phyloP scores from a whole-genome alignment of 2,797 vertebrate genomes.

The Cirrhinus molitorella region DNA sequence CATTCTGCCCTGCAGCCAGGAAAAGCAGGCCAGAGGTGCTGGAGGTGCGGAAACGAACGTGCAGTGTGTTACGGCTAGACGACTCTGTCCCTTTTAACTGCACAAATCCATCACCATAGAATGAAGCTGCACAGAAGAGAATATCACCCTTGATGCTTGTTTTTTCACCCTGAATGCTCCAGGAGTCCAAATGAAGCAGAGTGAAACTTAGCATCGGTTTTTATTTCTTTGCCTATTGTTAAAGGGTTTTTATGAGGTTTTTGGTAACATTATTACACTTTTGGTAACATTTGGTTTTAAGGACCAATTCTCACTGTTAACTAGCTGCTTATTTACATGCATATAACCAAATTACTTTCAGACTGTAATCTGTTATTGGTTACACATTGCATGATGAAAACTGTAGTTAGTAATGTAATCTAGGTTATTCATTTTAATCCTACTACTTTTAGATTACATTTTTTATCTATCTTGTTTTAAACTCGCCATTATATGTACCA shows the following conservation, averaged over 20 bases:
- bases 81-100: slow-evolving; percentile 81
- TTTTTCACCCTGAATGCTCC: slow-evolving; percentile 48
- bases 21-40: slow-evolving; percentile 90
- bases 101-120: slow-evolving; percentile 92
- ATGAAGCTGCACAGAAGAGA: slow-evolving; percentile 80
- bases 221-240: not conserved
- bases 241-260: not conserved
- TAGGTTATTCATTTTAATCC: too few relatives aligned
- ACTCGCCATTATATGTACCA: too few relatives aligned
- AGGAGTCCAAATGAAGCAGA: not conserved
- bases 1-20: slow-evolving; percentile 84
- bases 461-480: too few relatives aligned
- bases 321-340: too few relatives aligned
- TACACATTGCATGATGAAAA: too few relatives aligned
- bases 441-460: too few relatives aligned
- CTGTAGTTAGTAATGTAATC: too few relatives aligned
- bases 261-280: too few relatives aligned
- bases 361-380: too few relatives aligned
- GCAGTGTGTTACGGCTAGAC: slow-evolving; percentile 79
- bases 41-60: slow-evolving; percentile 87
- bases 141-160: not conserved
- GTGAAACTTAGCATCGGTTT: not conserved
- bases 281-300: too few relatives aligned
- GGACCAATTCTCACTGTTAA: too few relatives aligned
- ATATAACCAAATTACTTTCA: too few relatives aligned